phyloP scores from a whole-genome alignment of 1,140 invertebrate genomes.

The Pristionchus pacificus region DNA sequence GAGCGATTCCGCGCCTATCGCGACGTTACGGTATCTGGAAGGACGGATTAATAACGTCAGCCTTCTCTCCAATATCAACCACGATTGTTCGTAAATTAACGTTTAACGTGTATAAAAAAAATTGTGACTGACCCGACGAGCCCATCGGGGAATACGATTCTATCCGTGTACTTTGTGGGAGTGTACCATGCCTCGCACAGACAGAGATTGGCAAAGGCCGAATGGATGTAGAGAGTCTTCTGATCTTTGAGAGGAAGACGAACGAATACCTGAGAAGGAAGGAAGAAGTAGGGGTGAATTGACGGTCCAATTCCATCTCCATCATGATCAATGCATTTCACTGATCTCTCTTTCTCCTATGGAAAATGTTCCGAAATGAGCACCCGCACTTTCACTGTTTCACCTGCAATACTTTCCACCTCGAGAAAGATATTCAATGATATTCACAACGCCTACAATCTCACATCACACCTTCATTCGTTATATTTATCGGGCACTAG shows the following conservation, averaged over 20 bases:
- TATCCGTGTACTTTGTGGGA: constrained; percentile 49
- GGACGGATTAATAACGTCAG: constrained; percentile 19
- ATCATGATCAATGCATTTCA: not conserved
- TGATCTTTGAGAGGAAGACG: constrained; percentile 38
- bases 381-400: no score
- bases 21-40: constrained; percentile 48
- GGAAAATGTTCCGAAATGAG: no score
- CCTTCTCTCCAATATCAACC: not conserved
- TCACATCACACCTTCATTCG: no score
- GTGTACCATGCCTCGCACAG: constrained; percentile 56
- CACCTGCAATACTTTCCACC: no score
- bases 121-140: constrained; percentile 20
- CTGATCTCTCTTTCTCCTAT: not conserved
- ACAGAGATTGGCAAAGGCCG: constrained; percentile 51
- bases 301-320: no score
- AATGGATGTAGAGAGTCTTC: constrained; percentile 47
- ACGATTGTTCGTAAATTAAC: not conserved
- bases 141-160: constrained; percentile 49
- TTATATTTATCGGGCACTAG: no score
- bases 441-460: no score
- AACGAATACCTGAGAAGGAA: not conserved
- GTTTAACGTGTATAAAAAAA: constrained; percentile 2
- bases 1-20: constrained; percentile 40
- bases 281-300: no score
- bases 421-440: no score